Evolutionary conservation across 2,888 invertebrate genomes (phyloP), one percentile per base, ranked within the genome.

Genomic region (Aspidiotus rigidus): DNA sequence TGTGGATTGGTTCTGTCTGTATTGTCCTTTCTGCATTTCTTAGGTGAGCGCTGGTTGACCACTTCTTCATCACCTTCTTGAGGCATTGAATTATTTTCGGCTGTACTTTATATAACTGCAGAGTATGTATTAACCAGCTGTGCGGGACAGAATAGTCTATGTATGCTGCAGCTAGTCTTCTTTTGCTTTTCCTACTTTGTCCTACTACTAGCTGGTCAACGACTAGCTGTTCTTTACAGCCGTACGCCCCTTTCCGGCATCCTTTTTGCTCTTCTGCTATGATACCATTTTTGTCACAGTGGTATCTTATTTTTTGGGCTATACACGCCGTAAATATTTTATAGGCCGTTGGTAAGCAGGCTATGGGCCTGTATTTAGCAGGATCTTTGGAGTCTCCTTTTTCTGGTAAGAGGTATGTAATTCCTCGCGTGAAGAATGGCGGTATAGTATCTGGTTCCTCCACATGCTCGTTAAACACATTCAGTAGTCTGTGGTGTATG

Each of bases 331-430:
- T 49, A 49, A 49, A 49, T 49, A 49, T 49, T 49, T 49, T 49
- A 6, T 49, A 49, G n/a, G 11, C 49, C n/a, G 49, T 49, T 13
- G 10, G 49, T n/a, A 49, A n/a, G 49, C 71, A 71, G 41, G 69
- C 69, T 16, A 70, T 71, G 8, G 71, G 71, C 15, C 71, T 60
- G 15, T 71, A 71, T 28, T 71, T 67, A 17, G 67, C 42, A 53
- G 71, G 70, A 16, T 67, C 40, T 40, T 55, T 16, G 11, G 64
- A 28, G 9, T 67, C 13, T 10, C 39, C 40, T n/a, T 28, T 53
- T 59, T 70, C 66, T 7, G 70, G 70, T 59, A 44, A 9, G 9
- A 70, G 15, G 55, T 44, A 70, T 28, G 70, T 70, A 7, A 57
- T 42, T 8, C 64, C 70, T 59, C 44, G 42, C n/a, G 54, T 70